Conservation (phyloP, 2,888 invertebrate genomes). For the Drosophila nigricruria region DNA sequence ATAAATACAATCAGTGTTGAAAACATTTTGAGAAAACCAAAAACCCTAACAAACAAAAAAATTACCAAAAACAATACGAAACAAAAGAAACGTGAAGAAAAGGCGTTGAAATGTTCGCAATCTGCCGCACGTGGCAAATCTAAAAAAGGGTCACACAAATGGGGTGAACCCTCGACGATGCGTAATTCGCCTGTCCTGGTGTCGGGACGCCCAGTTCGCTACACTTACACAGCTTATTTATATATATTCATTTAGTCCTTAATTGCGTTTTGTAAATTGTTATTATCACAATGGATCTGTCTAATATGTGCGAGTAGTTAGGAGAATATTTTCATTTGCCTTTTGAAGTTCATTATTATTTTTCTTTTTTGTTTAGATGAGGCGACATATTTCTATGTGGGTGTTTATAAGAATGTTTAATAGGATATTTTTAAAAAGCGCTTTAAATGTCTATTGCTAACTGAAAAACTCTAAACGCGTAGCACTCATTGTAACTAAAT, state of each 20-base stretch:
- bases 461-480: constrained; percentile 46
- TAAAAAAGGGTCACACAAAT: constrained; percentile 58
- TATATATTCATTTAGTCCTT: constrained; percentile 62
- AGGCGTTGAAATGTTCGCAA: constrained; percentile 56
- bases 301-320: constrained; percentile 60
- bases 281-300: constrained; percentile 59
- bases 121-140: constrained; percentile 57
- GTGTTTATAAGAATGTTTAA: constrained; percentile 43
- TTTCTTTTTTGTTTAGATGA: constrained; percentile 6
- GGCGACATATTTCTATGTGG: constrained; percentile 26
- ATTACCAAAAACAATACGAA: constrained; percentile 10
- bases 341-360: constrained; percentile 31
- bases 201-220: constrained; percentile 32
- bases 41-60: constrained; percentile 25
- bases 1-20: constrained; percentile 84
- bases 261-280: constrained; percentile 59
- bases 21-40: constrained; percentile 73
- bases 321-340: constrained; percentile 65
- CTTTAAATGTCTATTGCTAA: constrained; percentile 83
- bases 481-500: constrained; percentile 66
- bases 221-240: constrained; percentile 61
- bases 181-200: constrained; percentile 16
- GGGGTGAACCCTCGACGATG: constrained; percentile 26
- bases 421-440: constrained; percentile 68
- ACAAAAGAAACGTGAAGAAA: constrained; percentile 34